Percentiles rank a stretch among this genome's conserved stretches.
Conservation (phyloP, 2,113 vertebrate species). For the Leptosomus discolor region DNA sequence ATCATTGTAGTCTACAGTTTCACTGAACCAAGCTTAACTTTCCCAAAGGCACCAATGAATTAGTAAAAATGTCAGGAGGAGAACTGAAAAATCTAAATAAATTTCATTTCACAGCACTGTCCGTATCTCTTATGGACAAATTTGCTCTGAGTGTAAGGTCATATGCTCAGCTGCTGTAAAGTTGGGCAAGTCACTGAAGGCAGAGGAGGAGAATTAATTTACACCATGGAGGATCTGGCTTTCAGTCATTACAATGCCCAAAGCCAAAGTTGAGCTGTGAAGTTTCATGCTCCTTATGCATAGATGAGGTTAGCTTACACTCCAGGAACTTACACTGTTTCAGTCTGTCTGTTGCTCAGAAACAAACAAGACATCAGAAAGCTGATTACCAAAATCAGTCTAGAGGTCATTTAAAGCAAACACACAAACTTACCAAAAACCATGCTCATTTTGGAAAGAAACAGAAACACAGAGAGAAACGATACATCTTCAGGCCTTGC, state of each 20-base stretch:
- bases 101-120: not conserved
- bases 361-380: not conserved
- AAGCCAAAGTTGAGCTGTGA: not conserved
- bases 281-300: not conserved
- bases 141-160: not conserved
- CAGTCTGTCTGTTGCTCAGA: not conserved
- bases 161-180: not conserved
- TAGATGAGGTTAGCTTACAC: not conserved
- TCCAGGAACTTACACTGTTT: not conserved
- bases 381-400: not conserved
- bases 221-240: not conserved
- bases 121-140: not conserved
- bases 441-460: rapidly evolving
- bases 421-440: not conserved
- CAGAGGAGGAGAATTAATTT: not conserved
- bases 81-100: not conserved
- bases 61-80: not conserved
- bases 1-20: not conserved
- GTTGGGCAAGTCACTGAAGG: not conserved
- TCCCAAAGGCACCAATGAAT: not conserved
- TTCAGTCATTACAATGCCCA: not conserved
- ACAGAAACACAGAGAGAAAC: not conserved
- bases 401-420: not conserved
- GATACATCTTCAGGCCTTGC: not conserved
- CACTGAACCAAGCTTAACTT: not conserved